phyloP scores from a whole-genome alignment of 2,797 vertebrate genomes.

The Limnodromus scolopaceus region DNA sequence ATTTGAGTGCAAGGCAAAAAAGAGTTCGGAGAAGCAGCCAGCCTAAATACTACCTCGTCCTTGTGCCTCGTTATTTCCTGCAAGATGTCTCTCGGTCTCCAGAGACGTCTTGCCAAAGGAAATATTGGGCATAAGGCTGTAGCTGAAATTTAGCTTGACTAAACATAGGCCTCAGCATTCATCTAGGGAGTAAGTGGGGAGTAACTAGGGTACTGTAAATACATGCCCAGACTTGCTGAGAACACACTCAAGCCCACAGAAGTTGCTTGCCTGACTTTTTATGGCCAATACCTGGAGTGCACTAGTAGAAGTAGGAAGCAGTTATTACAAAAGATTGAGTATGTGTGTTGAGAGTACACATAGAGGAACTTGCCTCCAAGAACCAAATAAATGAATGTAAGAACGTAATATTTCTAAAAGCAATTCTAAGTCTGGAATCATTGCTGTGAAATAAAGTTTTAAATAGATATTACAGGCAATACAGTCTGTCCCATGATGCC shows the following conservation, averaged over 20 bases:
- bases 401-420: slow-evolving; percentile 69
- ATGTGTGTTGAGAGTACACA: slow-evolving; percentile 27
- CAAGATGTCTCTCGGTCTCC: not conserved
- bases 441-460: slow-evolving; percentile 66
- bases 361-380: slow-evolving; percentile 41
- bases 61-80: not conserved
- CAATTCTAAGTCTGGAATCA: slow-evolving; percentile 33
- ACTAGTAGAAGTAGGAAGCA: slow-evolving; percentile 35
- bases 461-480: slow-evolving; percentile 59
- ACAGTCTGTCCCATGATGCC: slow-evolving; percentile 2
- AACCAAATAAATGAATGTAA: slow-evolving; percentile 34
- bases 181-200: not conserved
- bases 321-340: slow-evolving; percentile 41
- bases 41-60: not conserved
- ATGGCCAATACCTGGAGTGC: slow-evolving; percentile 1
- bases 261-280: not conserved
- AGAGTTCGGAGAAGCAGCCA: not conserved
- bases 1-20: not conserved
- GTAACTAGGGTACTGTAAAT: not conserved
- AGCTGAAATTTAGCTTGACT: not conserved
- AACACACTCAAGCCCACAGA: not conserved
- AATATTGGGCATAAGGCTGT: not conserved
- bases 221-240: not conserved
- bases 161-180: not conserved
- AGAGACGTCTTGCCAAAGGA: not conserved